Percentiles rank a stretch among this genome's conserved stretches.
Evolutionary conservation across 2,113 vertebrate genomes (phyloP).

Genomic region (Bubo scandiacus): DNA sequence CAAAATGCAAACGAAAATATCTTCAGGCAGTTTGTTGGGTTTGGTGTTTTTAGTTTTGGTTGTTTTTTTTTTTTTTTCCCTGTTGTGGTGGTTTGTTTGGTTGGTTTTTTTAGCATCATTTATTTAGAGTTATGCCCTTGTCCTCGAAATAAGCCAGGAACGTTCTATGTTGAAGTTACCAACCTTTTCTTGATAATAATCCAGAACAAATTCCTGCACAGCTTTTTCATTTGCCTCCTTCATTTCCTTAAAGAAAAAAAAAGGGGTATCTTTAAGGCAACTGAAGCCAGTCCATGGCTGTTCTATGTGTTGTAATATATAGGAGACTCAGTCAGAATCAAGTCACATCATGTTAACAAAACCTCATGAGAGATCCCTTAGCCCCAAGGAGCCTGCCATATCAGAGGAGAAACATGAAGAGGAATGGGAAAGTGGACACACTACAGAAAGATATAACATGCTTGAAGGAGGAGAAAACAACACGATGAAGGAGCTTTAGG

Average conservation of each 20-base stretch:
- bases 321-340: background rate
- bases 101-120: slow-evolving; percentile 69
- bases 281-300: background rate
- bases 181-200: slow-evolving; percentile 68
- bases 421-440: background rate
- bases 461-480: background rate
- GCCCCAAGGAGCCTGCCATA: background rate
- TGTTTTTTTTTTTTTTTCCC: background rate
- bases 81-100: background rate
- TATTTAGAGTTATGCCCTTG: slow-evolving; percentile 76
- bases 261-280: background rate
- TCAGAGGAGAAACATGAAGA: background rate
- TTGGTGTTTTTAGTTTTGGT: background rate
- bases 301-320: background rate
- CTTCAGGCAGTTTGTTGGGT: slow-evolving; percentile 56
- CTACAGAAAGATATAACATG: background rate
- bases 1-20: slow-evolving; percentile 73
- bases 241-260: background rate
- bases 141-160: slow-evolving; percentile 68
- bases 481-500: background rate
- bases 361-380: background rate
- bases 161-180: slow-evolving; percentile 76
- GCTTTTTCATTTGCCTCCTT: slow-evolving; percentile 75
- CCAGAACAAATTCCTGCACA: slow-evolving; percentile 67
- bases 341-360: background rate